Conservation (phyloP, 2,113 vertebrate species). For the Cavia aperea region DNA sequence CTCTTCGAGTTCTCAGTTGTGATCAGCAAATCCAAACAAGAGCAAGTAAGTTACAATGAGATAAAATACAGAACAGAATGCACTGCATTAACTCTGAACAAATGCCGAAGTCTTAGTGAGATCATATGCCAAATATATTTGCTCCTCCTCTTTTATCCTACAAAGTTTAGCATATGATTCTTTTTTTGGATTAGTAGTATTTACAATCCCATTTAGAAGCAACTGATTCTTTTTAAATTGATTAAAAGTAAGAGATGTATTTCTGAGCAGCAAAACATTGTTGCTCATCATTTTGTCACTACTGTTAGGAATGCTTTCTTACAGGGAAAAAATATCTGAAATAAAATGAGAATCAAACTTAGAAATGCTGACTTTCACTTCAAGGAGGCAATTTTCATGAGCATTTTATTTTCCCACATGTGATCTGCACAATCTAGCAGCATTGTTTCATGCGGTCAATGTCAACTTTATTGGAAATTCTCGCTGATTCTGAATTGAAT, state of each 20-base stretch:
- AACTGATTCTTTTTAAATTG: constrained; percentile 41
- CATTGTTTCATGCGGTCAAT: constrained; percentile 17
- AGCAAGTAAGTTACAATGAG: background rate
- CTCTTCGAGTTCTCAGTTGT: background rate
- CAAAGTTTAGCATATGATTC: background rate
- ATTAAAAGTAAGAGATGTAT: constrained; percentile 50
- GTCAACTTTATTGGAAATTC: constrained; percentile 5
- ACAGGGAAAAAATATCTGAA: constrained; percentile 17
- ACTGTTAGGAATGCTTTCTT: constrained; percentile 45
- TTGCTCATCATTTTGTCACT: constrained; percentile 2
- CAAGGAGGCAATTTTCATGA: constrained; percentile 51
- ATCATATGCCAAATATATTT: background rate
- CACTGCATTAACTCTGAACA: background rate
- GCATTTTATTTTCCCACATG: constrained; percentile 31
- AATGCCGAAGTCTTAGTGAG: background rate
- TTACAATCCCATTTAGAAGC: constrained; percentile 30
- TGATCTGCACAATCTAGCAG: constrained; percentile 35
- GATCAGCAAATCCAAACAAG: background rate
- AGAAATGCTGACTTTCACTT: constrained; percentile 61
- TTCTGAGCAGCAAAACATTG: constrained; percentile 14
- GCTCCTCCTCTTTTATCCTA: background rate
- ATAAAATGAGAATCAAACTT: constrained; percentile 62
- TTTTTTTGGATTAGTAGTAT: constrained; percentile 10
- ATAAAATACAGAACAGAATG: background rate
- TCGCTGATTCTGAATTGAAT: constrained; percentile 30